phyloP scores from a whole-genome alignment of 1,140 invertebrate species.

The Reticulitermes speratus region DNA sequence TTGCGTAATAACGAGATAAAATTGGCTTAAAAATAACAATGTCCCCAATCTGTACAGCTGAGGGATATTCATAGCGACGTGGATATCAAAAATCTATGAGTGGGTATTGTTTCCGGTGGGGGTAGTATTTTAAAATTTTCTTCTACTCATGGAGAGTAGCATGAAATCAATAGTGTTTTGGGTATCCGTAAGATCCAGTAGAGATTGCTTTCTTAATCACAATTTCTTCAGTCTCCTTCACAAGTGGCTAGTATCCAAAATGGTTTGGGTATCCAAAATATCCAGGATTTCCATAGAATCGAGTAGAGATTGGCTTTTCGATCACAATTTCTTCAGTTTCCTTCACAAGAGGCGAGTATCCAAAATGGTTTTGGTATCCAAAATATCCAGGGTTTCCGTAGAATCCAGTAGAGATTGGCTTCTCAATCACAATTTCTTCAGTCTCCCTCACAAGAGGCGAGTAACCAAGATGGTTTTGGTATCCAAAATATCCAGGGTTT shows the following conservation, averaged over 20 bases:
- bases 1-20: not conserved
- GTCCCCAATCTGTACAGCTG: not conserved
- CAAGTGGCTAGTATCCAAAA: not conserved
- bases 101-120: too few species aligned
- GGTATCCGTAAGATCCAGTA: not conserved
- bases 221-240: not conserved
- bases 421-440: not conserved
- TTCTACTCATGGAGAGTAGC: not conserved
- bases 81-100: not conserved
- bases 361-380: not conserved
- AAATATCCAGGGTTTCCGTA: not conserved
- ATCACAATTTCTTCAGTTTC: not conserved
- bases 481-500: too few species aligned
- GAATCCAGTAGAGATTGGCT: not conserved
- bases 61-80: not conserved
- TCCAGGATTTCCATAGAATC: not conserved
- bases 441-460: not conserved
- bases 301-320: not conserved
- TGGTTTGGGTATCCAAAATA: not conserved
- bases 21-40: not conserved
- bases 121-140: too few species aligned
- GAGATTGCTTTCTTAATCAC: too few species aligned
- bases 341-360: not conserved
- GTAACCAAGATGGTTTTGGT: not conserved
- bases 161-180: not conserved